Evolutionary conservation across 2,888 invertebrate genomes (phyloP).

Genomic region (Mactromeris polynyma): DNA sequence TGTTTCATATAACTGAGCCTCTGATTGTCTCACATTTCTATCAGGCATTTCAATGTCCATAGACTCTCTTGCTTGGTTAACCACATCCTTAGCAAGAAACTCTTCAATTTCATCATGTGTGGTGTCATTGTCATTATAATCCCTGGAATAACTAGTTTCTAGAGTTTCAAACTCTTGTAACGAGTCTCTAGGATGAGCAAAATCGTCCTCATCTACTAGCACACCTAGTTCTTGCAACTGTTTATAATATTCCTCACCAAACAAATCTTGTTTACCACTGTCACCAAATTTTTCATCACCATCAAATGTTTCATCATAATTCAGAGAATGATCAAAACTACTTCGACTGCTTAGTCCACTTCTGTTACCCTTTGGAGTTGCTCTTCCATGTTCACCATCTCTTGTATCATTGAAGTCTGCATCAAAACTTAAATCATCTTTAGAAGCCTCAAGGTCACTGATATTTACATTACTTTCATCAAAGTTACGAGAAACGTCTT

Average conservation of each 20-base stretch:
- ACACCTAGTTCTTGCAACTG: slow-evolving; percentile 82
- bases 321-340: slow-evolving; percentile 74
- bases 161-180: slow-evolving; percentile 82
- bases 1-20: slow-evolving; percentile 41
- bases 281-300: slow-evolving; percentile 55
- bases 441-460: slow-evolving; percentile 85
- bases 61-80: slow-evolving; percentile 62
- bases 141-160: slow-evolving; percentile 75
- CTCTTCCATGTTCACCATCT: slow-evolving; percentile 29
- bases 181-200: slow-evolving; percentile 76
- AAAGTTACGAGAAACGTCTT: slow-evolving; percentile 76
- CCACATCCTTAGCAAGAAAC: slow-evolving; percentile 54
- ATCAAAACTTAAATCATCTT: slow-evolving; percentile 80
- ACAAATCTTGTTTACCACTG: slow-evolving; percentile 74
- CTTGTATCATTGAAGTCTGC: slow-evolving; percentile 59
- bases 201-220: slow-evolving; percentile 78
- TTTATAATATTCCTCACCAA: slow-evolving; percentile 81
- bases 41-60: slow-evolving; percentile 63
- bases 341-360: slow-evolving; percentile 72
- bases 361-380: slow-evolving; percentile 57
- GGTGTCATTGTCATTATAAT: slow-evolving; percentile 64
- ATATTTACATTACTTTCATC: slow-evolving; percentile 83
- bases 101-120: slow-evolving; percentile 70
- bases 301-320: slow-evolving; percentile 67
- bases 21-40: slow-evolving; percentile 24